These are phyloP conservation scores for Euplagia quadripunctaria DNA, from an alignment of 2,888 invertebrate species.

Conservation along the genomic window DNA sequence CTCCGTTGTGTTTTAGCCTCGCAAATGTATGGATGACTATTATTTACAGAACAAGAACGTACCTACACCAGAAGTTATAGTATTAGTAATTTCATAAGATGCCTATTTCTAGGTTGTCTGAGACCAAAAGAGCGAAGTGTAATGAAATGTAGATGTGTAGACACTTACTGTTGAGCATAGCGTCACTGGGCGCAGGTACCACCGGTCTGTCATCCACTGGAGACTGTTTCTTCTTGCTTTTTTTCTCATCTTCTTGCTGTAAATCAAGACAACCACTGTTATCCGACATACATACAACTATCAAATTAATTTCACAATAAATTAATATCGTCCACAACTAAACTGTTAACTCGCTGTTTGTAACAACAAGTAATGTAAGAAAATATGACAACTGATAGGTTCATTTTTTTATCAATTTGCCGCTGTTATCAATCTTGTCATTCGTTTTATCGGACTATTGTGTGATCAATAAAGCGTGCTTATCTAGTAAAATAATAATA, in stretches of 20 bases:
- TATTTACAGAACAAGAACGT: not conserved
- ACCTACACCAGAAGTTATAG: not conserved
- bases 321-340: conserved; percentile 34
- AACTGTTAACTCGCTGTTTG: conserved; percentile 46
- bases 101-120: not conserved
- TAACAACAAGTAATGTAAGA: conserved; percentile 62
- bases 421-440: conserved; percentile 75
- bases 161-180: conserved; percentile 84
- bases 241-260: conserved; percentile 84
- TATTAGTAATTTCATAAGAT: no score
- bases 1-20: no score
- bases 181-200: conserved; percentile 84
- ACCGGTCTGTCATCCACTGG: conserved; percentile 82
- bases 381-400: conserved; percentile 51
- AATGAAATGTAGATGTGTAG: not conserved
- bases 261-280: conserved; percentile 63
- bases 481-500: conserved; percentile 55
- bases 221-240: conserved; percentile 81
- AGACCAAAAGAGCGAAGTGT: not conserved
- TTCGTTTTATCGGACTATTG: conserved; percentile 72
- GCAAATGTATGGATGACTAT: no score
- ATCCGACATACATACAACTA: conserved; percentile 72
- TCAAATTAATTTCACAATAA: conserved; percentile 37
- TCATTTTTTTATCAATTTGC: conserved; percentile 73
- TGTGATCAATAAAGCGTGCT: conserved; percentile 73